Conservation (phyloP, 2,888 invertebrate species). For the Drosophila meridionalis region DNA sequence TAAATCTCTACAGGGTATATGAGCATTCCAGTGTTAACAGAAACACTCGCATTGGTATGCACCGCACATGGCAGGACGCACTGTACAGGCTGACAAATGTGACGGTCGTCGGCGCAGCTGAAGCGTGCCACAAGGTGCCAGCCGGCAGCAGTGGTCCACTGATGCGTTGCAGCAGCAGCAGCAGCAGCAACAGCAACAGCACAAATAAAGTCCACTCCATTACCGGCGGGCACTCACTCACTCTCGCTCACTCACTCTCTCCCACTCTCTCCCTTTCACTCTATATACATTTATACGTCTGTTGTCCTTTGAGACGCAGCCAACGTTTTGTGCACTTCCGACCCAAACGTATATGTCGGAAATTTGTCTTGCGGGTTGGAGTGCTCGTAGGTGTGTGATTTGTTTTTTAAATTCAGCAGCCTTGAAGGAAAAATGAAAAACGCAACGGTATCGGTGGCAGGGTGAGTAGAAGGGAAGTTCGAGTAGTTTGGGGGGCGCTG, state of each 20-base stretch:
- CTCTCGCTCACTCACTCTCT: not conserved
- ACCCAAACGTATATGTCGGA: conserved; percentile 58
- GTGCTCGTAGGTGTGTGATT: conserved; percentile 73
- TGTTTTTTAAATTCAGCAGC: conserved; percentile 74
- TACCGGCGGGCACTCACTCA: conserved; percentile 61
- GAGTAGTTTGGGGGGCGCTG: not conserved
- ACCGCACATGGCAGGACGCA: conserved; percentile 31
- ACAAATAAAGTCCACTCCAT: conserved; percentile 83
- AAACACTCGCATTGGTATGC: conserved; percentile 36
- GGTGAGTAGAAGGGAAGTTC: not conserved
- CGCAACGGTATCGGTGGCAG: conserved; percentile 27
- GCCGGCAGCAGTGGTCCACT: conserved; percentile 15
- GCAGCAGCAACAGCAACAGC: conserved; percentile 26
- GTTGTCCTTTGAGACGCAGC: conserved; percentile 50
- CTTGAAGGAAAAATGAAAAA: conserved; percentile 30
- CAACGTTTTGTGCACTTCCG: conserved; percentile 63
- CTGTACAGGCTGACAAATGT: conserved; percentile 62
- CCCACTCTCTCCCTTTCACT: not conserved
- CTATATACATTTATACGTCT: conserved; percentile 11
- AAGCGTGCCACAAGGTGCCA: conserved; percentile 63
- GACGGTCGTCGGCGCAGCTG: conserved; percentile 32
- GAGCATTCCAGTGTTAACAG: conserved; percentile 8
- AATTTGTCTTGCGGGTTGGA: conserved; percentile 65
- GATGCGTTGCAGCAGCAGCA: conserved; percentile 45
- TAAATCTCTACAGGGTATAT: not conserved